Base-by-base conservation (phyloP, 2,113 vertebrate species). In the Upupa epops region DNA sequence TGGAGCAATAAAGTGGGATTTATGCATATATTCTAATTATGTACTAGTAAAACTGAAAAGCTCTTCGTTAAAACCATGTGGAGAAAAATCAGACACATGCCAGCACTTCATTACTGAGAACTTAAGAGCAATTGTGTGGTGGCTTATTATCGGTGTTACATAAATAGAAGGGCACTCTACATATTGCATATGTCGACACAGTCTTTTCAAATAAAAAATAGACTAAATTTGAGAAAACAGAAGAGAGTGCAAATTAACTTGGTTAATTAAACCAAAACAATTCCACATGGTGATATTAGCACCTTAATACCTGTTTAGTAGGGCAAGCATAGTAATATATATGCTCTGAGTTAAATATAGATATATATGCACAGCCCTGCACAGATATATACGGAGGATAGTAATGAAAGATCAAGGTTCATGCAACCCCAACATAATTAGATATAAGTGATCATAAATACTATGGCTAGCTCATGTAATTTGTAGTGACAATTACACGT, bases 11-110 rank as follows among this genome's bases (percentile, higher is more conserved):
- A 83, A 91, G 83, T 92, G 81, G 63, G 54, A 79, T 96, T 96
- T 96, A 92, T 86, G 70, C 36, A 90, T 94, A 66, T 95, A 95
- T 96, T 96, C 56, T 96, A 96, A 97, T 96, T 96, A 93, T 74
- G 78, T 92, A 84, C 72, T 94, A 80, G 92, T 60, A 94, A 95
- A 97, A 96, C 54, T 94, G 91, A 95, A 97, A 96, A 90, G 70
- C 32, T 85, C 92, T 96, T 95, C 82, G 26, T 89, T 94, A 97
- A 93, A 93, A 93, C 82, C 87, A 76, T 89, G 89, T 83, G 72
- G 95, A 84, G 94, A 90, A 93, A 95, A 91, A 95, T 91, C 94
- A 95, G 87, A 94, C 84, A 89, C 90, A 80, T 86, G 88, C 86
- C 91, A 95, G 68, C 88, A 92, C 83, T 96, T 97, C 86, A 95